Evolutionary conservation across 2,797 vertebrate species (phyloP), one percentile per base, ranked within the genome.

Genomic region (Toxotes lorentzi): DNA sequence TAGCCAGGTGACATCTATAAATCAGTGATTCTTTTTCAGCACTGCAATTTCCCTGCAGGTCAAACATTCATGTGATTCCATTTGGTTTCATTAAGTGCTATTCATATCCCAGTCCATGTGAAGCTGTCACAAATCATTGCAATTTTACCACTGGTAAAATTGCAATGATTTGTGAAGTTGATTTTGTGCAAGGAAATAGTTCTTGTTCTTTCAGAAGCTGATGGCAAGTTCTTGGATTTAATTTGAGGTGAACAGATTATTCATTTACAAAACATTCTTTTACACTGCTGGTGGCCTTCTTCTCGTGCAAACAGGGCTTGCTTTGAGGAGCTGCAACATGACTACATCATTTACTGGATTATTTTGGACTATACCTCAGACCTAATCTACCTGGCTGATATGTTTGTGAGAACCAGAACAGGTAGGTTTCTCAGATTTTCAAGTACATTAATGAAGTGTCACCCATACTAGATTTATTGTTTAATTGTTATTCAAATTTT

Each of bases 291-390:
- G 4, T 76, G 38, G 11, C 57, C 2, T 0, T 85, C 19, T 74
- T 59, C 30, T 41, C 60, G 11, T 87, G 10, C 72, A 62, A 87
- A 77, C 91, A 99, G 98, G 93, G 97, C 98, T 57, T 97, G 96
- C 83, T 99, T 99, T 94, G 98, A 99, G 85, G 98, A 99, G 84
- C 94, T 99, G 70, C 98, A 99, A 79, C 94, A 96, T 0, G 84
- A 97, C 81, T 97, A 96, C 88, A 72, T 98, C 60, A 23, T 56
- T 10, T 92, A 89, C 21, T 99, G 98, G 98, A 85, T 98, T 72
- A 0, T 97, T 80, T 86, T 97, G 70, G 98, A 99, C 93, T 99
- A 97, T 19, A 2, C 91, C n/a, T 96, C 97, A 10, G 98, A 99
- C 77, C 0, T 95, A 5, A 81, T 99, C 76, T 99, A 99, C 76